These are phyloP conservation scores for Pollachius pollachius DNA, from an alignment of 2,113 vertebrate species.

Conservation along the genomic window DNA sequence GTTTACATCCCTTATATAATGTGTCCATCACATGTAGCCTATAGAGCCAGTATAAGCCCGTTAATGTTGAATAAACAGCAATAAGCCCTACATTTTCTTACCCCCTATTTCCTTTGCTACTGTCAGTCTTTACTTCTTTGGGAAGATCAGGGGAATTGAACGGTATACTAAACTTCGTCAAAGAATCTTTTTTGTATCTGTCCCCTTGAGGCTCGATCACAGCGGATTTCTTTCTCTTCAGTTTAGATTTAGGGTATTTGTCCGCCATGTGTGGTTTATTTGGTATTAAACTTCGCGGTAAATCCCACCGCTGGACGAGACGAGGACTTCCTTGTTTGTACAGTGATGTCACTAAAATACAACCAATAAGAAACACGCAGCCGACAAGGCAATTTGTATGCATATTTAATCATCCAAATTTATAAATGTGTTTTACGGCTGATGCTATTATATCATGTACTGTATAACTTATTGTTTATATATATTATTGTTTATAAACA, in stretches of 20 bases:
- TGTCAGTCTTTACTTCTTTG: no score
- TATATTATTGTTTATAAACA: no score
- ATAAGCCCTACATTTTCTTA: background rate
- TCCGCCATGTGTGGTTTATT: background rate
- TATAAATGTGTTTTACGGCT: no score
- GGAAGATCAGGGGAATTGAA: no score
- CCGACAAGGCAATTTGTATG: background rate
- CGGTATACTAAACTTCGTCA: no score
- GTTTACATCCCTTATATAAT: no score
- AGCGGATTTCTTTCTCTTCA: conserved; percentile 50
- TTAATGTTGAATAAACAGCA: no score
- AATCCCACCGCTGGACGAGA: conserved; percentile 8
- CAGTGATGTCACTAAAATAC: conserved; percentile 5
- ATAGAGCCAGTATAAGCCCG: no score
- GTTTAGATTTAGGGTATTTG: conserved; percentile 32
- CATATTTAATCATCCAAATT: no score
- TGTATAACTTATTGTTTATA: no score
- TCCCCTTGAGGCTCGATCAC: conserved; percentile 31
- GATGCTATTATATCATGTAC: no score
- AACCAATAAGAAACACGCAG: conserved; percentile 29
- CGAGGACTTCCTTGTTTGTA: conserved; percentile 31
- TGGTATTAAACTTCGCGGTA: background rate
- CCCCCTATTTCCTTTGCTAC: background rate
- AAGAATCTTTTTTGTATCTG: background rate
- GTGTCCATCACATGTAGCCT: no score